Conservation (phyloP, 2,797 vertebrate species). For the Muscicapa striata region DNA sequence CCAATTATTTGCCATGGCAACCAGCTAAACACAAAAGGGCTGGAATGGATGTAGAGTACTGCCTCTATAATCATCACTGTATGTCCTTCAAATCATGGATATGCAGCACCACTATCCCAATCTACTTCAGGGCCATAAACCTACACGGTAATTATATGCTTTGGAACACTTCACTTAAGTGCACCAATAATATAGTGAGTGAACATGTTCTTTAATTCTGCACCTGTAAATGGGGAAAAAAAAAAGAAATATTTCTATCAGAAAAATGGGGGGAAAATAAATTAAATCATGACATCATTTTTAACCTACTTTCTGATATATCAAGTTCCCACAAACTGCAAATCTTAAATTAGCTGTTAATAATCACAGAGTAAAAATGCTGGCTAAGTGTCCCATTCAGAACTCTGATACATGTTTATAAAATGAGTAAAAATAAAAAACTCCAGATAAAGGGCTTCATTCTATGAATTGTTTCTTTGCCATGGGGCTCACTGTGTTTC, state of each 20-base stretch:
- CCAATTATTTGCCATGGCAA: conserved; percentile 96
- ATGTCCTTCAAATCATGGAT: conserved; percentile 89
- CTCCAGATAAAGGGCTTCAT: not conserved
- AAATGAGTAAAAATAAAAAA: not conserved
- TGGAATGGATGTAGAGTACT: conserved; percentile 84
- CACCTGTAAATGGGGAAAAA: conserved; percentile 82
- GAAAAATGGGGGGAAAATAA: conserved; percentile 58
- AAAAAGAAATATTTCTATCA: conserved; percentile 73
- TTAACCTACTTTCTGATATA: conserved; percentile 61
- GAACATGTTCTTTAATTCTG: conserved; percentile 87
- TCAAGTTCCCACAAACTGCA: conserved; percentile 21
- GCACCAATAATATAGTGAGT: conserved; percentile 90
- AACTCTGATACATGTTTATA: not conserved
- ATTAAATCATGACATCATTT: conserved; percentile 69
- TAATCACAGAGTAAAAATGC: conserved; percentile 35
- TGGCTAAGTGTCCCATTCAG: not conserved
- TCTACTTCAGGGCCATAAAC: conserved; percentile 92
- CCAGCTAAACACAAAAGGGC: conserved; percentile 89
- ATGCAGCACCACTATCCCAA: conserved; percentile 85
- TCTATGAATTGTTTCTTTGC: not conserved
- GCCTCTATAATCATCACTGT: conserved; percentile 86
- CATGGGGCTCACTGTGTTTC: not conserved
- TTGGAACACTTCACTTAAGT: conserved; percentile 91
- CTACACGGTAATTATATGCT: conserved; percentile 89
- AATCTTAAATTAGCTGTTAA: conserved; percentile 57